These are phyloP conservation scores for Suillia variegata DNA, from an alignment of 2,888 invertebrate genomes.

Conservation along the genomic window DNA sequence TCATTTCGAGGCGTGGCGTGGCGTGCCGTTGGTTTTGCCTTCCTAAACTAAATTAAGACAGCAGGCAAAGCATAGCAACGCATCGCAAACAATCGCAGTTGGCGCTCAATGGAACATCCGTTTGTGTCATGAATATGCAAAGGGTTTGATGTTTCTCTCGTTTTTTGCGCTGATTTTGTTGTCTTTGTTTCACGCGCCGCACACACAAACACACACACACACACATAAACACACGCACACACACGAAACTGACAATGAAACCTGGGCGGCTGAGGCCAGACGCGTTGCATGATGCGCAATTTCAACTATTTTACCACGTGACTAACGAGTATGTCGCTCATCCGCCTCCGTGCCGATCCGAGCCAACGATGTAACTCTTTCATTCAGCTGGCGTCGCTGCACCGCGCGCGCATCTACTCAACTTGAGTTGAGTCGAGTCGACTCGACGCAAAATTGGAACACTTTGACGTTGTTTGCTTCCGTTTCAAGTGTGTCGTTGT, in stretches of 20 bases:
- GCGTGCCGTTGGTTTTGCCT: too few relatives aligned
- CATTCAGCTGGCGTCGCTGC: too few relatives aligned
- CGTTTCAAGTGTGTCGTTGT: background rate
- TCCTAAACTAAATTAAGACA: too few relatives aligned
- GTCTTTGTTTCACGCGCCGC: background rate
- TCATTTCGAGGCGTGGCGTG: too few relatives aligned
- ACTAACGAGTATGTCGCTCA: slow-evolving; percentile 14
- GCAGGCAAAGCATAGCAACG: too few relatives aligned
- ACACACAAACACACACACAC: background rate
- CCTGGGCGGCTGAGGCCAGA: too few relatives aligned
- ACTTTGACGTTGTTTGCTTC: slow-evolving; percentile 19
- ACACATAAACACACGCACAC: background rate
- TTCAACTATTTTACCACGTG: slow-evolving; percentile 4
- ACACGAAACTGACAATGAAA: too few relatives aligned
- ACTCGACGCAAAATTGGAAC: slow-evolving; percentile 14
- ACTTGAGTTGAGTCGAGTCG: slow-evolving; percentile 3
- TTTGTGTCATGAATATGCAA: slow-evolving; percentile 16
- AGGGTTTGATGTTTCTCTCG: slow-evolving; percentile 14
- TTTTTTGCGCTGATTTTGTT: background rate
- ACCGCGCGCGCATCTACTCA: too few relatives aligned
- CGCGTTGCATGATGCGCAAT: background rate
- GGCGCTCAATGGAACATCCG: too few relatives aligned
- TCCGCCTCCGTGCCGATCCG: too few relatives aligned
- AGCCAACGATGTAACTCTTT: too few relatives aligned
- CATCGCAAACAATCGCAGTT: too few relatives aligned